Percentiles rank a stretch among this genome's conserved stretches.
Conservation (phyloP, 2,113 vertebrate genomes). For the Pungitius pungitius region DNA sequence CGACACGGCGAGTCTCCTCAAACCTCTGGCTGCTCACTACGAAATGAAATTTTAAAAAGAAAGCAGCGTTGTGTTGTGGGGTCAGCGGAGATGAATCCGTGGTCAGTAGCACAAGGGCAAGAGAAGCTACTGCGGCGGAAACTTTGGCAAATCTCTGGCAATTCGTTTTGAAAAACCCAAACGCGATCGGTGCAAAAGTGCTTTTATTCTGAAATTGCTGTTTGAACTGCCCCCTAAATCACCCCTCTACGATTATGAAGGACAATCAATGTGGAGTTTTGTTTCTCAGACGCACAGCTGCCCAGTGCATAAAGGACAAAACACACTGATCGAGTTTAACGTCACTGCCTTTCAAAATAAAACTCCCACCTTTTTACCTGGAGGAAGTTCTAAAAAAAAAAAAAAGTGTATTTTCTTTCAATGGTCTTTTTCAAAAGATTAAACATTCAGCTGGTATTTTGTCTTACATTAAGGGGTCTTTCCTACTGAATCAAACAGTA, state of each 20-base stretch:
- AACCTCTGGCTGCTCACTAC: background rate
- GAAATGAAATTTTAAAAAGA: background rate
- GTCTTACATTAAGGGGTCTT: background rate
- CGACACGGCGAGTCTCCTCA: constrained; percentile 1
- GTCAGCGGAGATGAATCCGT: constrained; percentile 1
- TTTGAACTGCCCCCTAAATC: background rate
- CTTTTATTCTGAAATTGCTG: background rate
- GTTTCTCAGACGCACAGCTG: background rate
- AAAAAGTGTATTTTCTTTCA: background rate
- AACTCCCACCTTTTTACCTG: background rate
- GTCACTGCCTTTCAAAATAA: constrained; percentile 8
- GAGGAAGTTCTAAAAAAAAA: background rate
- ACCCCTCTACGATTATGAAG: background rate
- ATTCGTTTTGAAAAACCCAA: constrained; percentile 9
- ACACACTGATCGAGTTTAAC: background rate
- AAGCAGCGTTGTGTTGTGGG: constrained; percentile 1
- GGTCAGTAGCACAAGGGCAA: constrained; percentile 7
- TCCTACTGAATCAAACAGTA: background rate
- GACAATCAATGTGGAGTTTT: background rate
- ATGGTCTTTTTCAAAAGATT: background rate
- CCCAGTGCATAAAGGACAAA: background rate
- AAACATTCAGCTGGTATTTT: background rate
- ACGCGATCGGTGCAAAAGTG: constrained; percentile 34
- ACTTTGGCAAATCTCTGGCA: constrained; percentile 20
- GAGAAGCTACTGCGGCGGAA: background rate